Evolutionary conservation across 2,113 vertebrate species (phyloP), one percentile per base, ranked within the genome.

Genomic region (Embiotoca jacksoni): DNA sequence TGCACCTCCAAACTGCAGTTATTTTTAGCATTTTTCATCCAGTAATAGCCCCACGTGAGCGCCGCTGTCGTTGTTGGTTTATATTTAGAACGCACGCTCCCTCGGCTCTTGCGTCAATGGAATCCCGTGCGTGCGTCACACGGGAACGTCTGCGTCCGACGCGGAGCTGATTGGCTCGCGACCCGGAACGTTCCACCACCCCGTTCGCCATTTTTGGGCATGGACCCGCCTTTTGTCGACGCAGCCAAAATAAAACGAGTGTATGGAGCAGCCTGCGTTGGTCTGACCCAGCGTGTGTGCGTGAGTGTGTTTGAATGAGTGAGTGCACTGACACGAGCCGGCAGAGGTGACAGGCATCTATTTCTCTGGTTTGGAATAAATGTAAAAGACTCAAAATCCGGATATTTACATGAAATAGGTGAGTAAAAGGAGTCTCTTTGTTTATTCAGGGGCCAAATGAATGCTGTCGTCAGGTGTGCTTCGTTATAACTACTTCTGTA

Each of bases 51-150:
- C 81, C 89, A 91, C 78, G 91, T 89, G 88, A 87, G 65, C 76
- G 16, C 71, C 77, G 75, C 79, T 83, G 77, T 73, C 76, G 71
- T 81, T 82, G 39, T 7, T 14, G 11, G 69, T 62, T 93, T 97
- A 97, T 96, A 95, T 96, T 96, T 97, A 96, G 96, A 93, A 93
- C 92, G 94, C 93, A 94, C 92, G 78, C 83, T 92, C 92, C 93
- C 91, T 91, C 90, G 82, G 78, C 87, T 90, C 89, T 92, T 96
- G 95, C 96, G 97, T 97, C 96, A 97, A 96, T 97, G 96, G 96
- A 97, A 97, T 96, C 95, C 96, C 96, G 88, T 81, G 92, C 93
- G 94, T 97, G 96, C 96, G 97, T 98, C 97, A 97, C 90, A 91
- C 92, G 91, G 88, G 90, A 89, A 94, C 95, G 95, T 95, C 94